These are phyloP conservation scores for Clarias gariepinus DNA, from an alignment of 2,113 vertebrate genomes.

Conservation along the genomic window DNA sequence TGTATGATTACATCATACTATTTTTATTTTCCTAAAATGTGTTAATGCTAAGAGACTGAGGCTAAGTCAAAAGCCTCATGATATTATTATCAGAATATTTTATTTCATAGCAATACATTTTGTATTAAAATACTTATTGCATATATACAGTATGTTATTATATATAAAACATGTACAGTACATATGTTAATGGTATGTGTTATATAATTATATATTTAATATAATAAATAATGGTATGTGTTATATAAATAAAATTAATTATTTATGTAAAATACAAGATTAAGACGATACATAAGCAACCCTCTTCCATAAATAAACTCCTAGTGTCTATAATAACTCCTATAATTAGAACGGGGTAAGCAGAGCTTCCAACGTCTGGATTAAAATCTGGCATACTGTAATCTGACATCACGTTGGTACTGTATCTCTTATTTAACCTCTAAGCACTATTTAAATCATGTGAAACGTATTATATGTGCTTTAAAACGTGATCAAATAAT, in stretches of 20 bases:
- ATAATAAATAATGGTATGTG: background rate
- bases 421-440: slow-evolving; percentile 54
- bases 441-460: slow-evolving; percentile 4
- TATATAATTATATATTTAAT: too few relatives aligned
- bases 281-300: background rate
- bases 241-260: too few relatives aligned
- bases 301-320: background rate
- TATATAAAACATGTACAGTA: background rate
- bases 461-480: background rate
- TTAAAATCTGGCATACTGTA: slow-evolving; percentile 76
- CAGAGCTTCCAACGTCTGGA: slow-evolving; percentile 66
- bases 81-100: too few relatives aligned
- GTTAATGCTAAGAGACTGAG: too few relatives aligned
- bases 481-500: background rate
- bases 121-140: too few relatives aligned
- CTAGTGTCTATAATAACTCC: slow-evolving; percentile 62
- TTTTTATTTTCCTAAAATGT: too few relatives aligned
- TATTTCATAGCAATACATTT: too few relatives aligned
- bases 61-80: too few relatives aligned
- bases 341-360: slow-evolving; percentile 73
- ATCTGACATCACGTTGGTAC: slow-evolving; percentile 62
- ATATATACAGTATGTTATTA: background rate
- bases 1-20: too few relatives aligned
- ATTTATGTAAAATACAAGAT: background rate
- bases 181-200: background rate